Conservation (phyloP, 1,140 invertebrate species). For the Drosophila sechellia region DNA sequence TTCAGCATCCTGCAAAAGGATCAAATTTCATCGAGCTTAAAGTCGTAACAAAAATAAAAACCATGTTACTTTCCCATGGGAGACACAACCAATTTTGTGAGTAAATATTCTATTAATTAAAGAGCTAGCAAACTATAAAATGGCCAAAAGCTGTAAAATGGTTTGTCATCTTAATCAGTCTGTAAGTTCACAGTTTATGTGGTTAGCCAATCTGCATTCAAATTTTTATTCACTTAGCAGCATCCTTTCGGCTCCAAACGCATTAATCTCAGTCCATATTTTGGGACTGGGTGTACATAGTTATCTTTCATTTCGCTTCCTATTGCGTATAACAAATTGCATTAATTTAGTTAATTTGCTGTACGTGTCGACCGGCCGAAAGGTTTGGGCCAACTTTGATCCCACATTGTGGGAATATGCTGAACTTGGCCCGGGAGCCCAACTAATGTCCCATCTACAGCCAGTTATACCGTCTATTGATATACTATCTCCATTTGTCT, state of each 20-base stretch:
- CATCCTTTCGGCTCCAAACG: neutral
- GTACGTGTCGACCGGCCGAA: slow-evolving; percentile 46
- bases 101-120: slow-evolving; percentile 7
- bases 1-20: neutral
- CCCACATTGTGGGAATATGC: neutral
- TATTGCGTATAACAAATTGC: slow-evolving; percentile 44
- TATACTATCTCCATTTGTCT: slow-evolving; percentile 61
- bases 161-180: no score
- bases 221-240: neutral
- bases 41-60: neutral
- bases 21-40: neutral
- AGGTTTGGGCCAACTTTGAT: slow-evolving; percentile 25
- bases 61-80: neutral
- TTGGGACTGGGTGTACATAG: neutral
- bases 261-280: slow-evolving; percentile 23
- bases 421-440: neutral
- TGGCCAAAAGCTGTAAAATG: no score
- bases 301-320: slow-evolving; percentile 40
- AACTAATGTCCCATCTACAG: slow-evolving; percentile 23
- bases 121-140: neutral
- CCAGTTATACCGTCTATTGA: slow-evolving; percentile 40
- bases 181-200: neutral
- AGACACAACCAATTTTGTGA: neutral
- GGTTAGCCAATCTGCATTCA: neutral
- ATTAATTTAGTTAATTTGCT: slow-evolving; percentile 68